Percentiles rank a stretch among this genome's conserved stretches.
phyloP scores from a whole-genome alignment of 2,113 vertebrate genomes.

The Cnemophilus loriae region DNA sequence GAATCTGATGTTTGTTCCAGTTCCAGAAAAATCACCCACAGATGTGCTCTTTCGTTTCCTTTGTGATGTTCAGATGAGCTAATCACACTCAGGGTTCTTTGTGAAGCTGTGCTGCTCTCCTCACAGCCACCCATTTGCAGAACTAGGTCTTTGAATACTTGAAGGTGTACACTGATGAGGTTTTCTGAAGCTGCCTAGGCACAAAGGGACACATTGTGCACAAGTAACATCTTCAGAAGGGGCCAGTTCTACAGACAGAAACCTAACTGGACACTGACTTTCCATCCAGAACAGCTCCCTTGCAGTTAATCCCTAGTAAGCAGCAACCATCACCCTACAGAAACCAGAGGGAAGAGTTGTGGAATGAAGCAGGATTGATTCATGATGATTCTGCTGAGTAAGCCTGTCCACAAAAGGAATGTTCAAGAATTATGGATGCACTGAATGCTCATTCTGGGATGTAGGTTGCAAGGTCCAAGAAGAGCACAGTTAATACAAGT shows the following conservation, averaged over 20 bases:
- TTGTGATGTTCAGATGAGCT: neutral
- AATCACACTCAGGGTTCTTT: neutral
- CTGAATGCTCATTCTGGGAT: neutral
- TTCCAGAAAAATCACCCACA: neutral
- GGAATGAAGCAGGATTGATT: neutral
- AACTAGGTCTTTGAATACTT: neutral
- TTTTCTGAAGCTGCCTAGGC: neutral
- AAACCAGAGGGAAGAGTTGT: neutral
- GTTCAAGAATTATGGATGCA: neutral
- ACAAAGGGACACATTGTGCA: neutral
- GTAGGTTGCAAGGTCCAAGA: neutral
- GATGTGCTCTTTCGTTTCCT: neutral
- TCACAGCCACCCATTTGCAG: neutral
- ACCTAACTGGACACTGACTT: neutral
- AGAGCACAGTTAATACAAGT: neutral
- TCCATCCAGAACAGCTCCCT: neutral
- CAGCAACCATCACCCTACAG: neutral
- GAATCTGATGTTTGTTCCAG: neutral
- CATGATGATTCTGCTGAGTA: neutral
- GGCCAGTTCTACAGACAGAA: neutral
- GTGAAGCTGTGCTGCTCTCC: neutral
- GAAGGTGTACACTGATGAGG: neutral
- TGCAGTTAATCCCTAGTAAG: neutral
- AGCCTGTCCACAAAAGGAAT: neutral
- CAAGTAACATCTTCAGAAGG: neutral